Evolutionary conservation across 2,888 invertebrate species (phyloP).

Genomic region (Eristalis pertinax): DNA sequence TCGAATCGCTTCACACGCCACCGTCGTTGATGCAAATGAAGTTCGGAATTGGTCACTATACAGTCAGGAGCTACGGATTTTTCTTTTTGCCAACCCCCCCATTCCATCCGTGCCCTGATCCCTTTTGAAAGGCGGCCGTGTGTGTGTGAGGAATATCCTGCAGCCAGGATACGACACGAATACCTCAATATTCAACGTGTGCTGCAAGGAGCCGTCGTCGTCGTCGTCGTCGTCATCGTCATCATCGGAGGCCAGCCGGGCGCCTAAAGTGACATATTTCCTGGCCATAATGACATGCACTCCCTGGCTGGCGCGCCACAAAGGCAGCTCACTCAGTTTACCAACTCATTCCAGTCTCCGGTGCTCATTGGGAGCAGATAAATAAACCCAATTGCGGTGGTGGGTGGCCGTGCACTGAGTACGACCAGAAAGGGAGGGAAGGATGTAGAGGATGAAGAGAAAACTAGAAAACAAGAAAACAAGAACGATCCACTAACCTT

Average conservation of each 20-base stretch:
- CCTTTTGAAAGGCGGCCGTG: background rate
- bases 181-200: conserved; percentile 59
- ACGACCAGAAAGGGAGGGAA: background rate
- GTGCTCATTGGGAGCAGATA: conserved; percentile 66
- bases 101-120: background rate
- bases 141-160: conserved; percentile 39
- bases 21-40: conserved; percentile 58
- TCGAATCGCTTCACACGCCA: background rate
- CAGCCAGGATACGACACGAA: conserved; percentile 66
- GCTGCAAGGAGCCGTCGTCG: conserved; percentile 32
- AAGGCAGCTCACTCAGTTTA: conserved; percentile 22
- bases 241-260: conserved; percentile 25
- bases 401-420: background rate
- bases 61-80: conserved; percentile 15
- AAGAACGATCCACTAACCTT: conserved; percentile 83
- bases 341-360: background rate
- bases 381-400: conserved; percentile 63
- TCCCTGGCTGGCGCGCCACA: conserved; percentile 10
- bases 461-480: conserved; percentile 5
- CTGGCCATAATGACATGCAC: conserved; percentile 51
- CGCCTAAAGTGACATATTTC: conserved; percentile 62
- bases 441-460: background rate
- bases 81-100: background rate
- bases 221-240: background rate
- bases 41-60: conserved; percentile 64